Conservation (phyloP, 2,888 invertebrate species). For the Spodoptera exigua region DNA sequence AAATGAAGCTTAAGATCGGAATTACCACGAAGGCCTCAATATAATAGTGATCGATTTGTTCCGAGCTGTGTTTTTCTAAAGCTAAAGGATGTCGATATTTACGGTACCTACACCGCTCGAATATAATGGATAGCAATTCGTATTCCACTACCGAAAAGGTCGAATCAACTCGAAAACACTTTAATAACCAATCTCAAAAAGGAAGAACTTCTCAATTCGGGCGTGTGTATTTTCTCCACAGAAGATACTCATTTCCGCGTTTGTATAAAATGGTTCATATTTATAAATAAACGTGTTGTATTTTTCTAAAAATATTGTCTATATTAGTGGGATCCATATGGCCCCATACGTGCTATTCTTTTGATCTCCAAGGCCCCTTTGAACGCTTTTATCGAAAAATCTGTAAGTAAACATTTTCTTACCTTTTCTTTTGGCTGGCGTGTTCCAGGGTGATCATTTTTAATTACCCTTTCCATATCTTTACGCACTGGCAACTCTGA, state of each 20-base stretch:
- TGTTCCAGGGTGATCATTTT: slow-evolving; percentile 29
- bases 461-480: slow-evolving; percentile 49
- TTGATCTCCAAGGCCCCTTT: slow-evolving; percentile 48
- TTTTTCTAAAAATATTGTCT: slow-evolving; percentile 44
- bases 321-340: slow-evolving; percentile 49
- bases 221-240: slow-evolving; percentile 34
- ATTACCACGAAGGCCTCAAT: slow-evolving; percentile 3
- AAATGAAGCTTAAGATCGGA: slow-evolving; percentile 27
- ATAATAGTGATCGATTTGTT: slow-evolving; percentile 12
- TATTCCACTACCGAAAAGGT: slow-evolving; percentile 29
- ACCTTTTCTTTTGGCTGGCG: slow-evolving; percentile 31
- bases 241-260: slow-evolving; percentile 32
- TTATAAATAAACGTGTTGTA: slow-evolving; percentile 37
- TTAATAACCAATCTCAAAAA: slow-evolving; percentile 35
- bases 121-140: slow-evolving; percentile 27
- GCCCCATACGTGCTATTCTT: slow-evolving; percentile 41
- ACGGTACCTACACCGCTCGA: slow-evolving; percentile 8
- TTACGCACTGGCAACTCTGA: slow-evolving; percentile 25
- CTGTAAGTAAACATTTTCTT: slow-evolving; percentile 34
- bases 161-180: slow-evolving; percentile 31
- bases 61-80: slow-evolving; percentile 3
- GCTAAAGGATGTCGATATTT: slow-evolving; percentile 22
- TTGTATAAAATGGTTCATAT: slow-evolving; percentile 41
- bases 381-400: slow-evolving; percentile 40
- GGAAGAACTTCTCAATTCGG: slow-evolving; percentile 37